Evolutionary conservation across 2,888 invertebrate species (phyloP).

Genomic region (Stegophylla sp.): DNA sequence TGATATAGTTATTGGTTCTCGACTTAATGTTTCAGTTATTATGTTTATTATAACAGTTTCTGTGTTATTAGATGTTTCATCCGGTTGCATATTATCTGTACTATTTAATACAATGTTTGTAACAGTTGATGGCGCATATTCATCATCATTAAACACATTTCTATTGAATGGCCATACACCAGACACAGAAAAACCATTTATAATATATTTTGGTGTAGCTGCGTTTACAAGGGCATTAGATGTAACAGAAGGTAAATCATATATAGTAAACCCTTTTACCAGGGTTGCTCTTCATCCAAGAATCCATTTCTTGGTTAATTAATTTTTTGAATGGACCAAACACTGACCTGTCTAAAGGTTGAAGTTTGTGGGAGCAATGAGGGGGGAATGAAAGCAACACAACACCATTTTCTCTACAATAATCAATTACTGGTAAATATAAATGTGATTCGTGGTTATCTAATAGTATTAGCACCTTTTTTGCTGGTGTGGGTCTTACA

Average conservation of each 20-base stretch:
- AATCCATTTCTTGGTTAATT: conserved; percentile 44
- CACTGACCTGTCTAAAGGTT: conserved; percentile 55
- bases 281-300: conserved; percentile 60
- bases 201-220: conserved; percentile 62
- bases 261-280: conserved; percentile 62
- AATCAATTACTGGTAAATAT: conserved; percentile 5
- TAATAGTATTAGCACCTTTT: conserved; percentile 20
- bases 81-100: conserved; percentile 60
- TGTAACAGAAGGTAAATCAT: conserved; percentile 61
- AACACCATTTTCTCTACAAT: conserved; percentile 10
- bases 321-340: conserved; percentile 61
- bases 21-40: too few species aligned
- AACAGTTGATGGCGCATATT: conserved; percentile 60
- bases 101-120: conserved; percentile 61
- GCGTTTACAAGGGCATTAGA: conserved; percentile 61
- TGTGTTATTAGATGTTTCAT: too few species aligned
- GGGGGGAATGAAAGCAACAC: conserved; percentile 22
- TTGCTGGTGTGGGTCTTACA: conserved; percentile 9
- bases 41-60: too few species aligned
- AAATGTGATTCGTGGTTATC: conserved; percentile 24
- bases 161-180: not conserved
- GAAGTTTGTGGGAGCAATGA: too few species aligned
- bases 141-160: not conserved
- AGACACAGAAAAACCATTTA: not conserved
- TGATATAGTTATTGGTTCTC: too few species aligned